Base-by-base conservation (phyloP, 53 echinoderm and acorn worm genomes). In the Echinometra lucunter region DNA sequence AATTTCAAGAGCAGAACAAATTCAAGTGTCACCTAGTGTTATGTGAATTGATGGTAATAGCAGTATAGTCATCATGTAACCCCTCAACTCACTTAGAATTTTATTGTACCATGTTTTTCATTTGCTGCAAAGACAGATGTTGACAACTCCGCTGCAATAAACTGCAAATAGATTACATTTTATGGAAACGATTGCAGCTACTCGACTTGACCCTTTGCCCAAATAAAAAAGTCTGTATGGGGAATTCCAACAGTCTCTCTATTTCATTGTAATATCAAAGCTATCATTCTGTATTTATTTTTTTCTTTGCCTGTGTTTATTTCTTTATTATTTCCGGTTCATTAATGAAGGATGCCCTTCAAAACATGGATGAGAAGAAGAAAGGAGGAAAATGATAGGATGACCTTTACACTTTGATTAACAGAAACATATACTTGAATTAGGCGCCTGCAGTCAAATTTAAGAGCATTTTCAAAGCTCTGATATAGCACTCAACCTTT, bases 1-100 rank as follows among this genome's bases (percentile, higher is more conserved):
- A 85, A 85, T 49, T 85, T 85, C 35, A 85, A 85, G 85, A 30
- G 49, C 30, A 28, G 85, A 49, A 85, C 85, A 47, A 49, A n/a
- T 85, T 10, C 38, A 78, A 21, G 40, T 42, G 30, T 78, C 30
- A 42, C 42, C 42, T 18, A 30, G 42, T 78, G 13, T 12, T 69
- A 69, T 32, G 32, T 69, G 44, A 81, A 44, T 2, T n/a, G 44
- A 25, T 42, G 44, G 81, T 3, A 44, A 81, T 81, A 19, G n/a
- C 16, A 78, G 18, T 78, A n/a, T 17, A 78, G 78, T 78, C 78
- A 78, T 8, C 19, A 19, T 78, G 6, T 12, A 28, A 72, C 15
- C 27, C 32, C 34, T 70, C 70, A 40, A 40, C 19, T 8, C 0
- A 69, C 17, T 69, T 17, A 16, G 10, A 16, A 28, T 69, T 69